Evolutionary conservation across 2,113 vertebrate species (phyloP).

Genomic region (Ramphastos sulfuratus): DNA sequence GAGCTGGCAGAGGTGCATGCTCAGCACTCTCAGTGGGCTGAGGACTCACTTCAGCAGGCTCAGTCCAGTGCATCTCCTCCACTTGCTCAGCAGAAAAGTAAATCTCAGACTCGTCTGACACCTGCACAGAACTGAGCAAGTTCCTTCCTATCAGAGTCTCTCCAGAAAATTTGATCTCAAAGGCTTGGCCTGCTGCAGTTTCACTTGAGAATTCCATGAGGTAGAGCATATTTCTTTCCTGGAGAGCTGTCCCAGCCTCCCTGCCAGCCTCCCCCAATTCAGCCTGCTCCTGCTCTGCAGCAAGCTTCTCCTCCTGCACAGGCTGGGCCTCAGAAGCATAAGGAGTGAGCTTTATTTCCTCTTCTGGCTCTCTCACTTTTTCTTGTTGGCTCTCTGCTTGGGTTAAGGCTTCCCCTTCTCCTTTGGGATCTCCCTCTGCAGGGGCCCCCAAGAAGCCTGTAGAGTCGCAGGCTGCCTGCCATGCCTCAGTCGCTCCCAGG

Average conservation of each 20-base stretch:
- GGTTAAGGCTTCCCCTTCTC: not conserved
- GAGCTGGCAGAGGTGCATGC: not conserved
- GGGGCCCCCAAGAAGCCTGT: not conserved
- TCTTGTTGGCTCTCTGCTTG: not conserved
- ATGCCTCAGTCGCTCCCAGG: rapidly evolving
- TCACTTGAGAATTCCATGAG: rapidly evolving
- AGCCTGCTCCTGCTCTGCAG: not conserved
- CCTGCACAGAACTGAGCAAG: rapidly evolving
- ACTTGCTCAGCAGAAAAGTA: rapidly evolving
- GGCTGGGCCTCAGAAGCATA: not conserved
- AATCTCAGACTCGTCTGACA: not conserved
- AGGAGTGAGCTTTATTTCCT: rapidly evolving
- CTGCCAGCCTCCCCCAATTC: not conserved
- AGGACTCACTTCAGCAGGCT: not conserved
- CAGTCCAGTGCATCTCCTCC: rapidly evolving
- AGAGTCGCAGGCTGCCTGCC: not conserved
- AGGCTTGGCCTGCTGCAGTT: not conserved
- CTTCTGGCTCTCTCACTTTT: rapidly evolving
- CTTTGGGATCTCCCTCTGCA: not conserved
- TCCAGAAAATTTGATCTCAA: not conserved
- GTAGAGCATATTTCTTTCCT: not conserved
- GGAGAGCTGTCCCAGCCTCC: not conserved
- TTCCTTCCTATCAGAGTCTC: rapidly evolving
- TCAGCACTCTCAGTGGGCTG: rapidly evolving
- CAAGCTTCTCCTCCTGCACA: rapidly evolving